Evolutionary conservation across 1,140 invertebrate species (phyloP), one percentile per base, ranked within the genome.

Genomic region (Halesus radiatus): DNA sequence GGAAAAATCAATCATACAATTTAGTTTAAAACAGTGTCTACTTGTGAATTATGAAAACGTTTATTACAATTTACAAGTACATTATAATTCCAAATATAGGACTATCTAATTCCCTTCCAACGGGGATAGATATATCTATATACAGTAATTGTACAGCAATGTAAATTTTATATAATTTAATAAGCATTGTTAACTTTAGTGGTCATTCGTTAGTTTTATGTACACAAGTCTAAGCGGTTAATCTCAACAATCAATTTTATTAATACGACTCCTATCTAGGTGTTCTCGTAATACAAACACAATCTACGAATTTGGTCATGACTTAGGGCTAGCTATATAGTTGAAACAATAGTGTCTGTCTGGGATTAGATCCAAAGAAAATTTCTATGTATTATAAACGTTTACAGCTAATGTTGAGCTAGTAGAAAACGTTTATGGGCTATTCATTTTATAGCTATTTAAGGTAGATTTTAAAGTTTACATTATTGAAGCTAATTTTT

Each of bases 21-120:
- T 80, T n/a, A n/a, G n/a, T 58, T 64, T 76, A 80, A 83, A 83
- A 83, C 82, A 83, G 70, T 80, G 70, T 83, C 82, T 83, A 83
- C 82, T 81, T 79, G 79, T 80, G 79, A 83, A 79, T 83, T 79
- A 80, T 76, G 79, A 80, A 83, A 79, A 76, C 81, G 79, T 74
- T 83, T 45, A 45, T 45, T 83, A 83, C 81, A 83, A 80, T 83
- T 83, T 83, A 80, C 79, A 83, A 78, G 78, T 80, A 76, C 70
- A 75, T 78, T 20, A 54, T 79, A 81, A 83, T 83, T 77, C 79
- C 76, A 80, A 83, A 80, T 76, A 70, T 79, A 83, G 79, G 77
- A 83, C 62, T 83, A 83, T 80, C 82, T 79, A 76, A 37, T 22
- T 15, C 62, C 79, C 76, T 29, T 54, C 32, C 60, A 29, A 66